Percentiles rank a stretch among this genome's conserved stretches.
phyloP scores from a whole-genome alignment of 2,888 invertebrate species.

The Rotaria socialis region DNA sequence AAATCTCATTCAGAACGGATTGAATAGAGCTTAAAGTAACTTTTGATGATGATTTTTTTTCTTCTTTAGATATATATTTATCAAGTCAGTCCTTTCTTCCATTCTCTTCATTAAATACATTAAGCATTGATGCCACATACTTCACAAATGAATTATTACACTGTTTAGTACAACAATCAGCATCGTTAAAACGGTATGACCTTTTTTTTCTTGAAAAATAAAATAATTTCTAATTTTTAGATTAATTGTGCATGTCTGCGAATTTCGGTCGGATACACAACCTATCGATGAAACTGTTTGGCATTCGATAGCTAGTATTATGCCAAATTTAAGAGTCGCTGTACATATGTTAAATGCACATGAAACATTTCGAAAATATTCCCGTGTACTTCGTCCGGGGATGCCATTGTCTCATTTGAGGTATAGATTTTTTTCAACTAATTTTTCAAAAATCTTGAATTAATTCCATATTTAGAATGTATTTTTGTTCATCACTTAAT shows the following conservation, averaged over 20 bases:
- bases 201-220: not conserved
- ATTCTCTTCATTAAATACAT: conserved; percentile 19
- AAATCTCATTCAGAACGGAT: no score
- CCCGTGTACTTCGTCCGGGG: conserved; percentile 19
- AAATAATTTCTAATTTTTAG: not conserved
- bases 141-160: not conserved
- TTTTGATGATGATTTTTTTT: not conserved
- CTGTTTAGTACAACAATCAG: not conserved
- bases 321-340: conserved; percentile 40
- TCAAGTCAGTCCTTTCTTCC: not conserved
- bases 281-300: conserved; percentile 10
- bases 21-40: no score
- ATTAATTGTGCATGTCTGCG: conserved; percentile 27
- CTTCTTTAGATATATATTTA: conserved; percentile 17
- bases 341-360: conserved; percentile 42
- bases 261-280: not conserved
- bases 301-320: not conserved
- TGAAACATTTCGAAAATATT: conserved; percentile 38
- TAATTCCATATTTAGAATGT: conserved; percentile 37
- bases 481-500: conserved; percentile 46
- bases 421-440: not conserved
- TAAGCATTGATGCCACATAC: conserved; percentile 27
- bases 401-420: conserved; percentile 41
- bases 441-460: no score
- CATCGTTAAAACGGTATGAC: not conserved